phyloP scores from a whole-genome alignment of 2,888 invertebrate genomes.

The Orchestes rusci region DNA sequence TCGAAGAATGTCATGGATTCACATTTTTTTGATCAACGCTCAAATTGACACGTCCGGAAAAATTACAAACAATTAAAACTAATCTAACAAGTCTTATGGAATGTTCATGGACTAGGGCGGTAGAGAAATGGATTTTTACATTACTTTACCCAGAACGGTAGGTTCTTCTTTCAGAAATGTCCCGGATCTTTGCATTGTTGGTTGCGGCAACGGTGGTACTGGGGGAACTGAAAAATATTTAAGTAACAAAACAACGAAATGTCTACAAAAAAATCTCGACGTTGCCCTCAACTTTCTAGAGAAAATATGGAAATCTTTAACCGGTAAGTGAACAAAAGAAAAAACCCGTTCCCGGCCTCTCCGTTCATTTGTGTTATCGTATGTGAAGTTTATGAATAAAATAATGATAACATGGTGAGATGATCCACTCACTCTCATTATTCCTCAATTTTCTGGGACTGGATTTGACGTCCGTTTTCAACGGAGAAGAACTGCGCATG shows the following conservation, averaged over 20 bases:
- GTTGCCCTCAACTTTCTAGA: no score
- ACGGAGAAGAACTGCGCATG: slow-evolving; percentile 26
- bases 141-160: slow-evolving; percentile 50
- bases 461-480: slow-evolving; percentile 12
- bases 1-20: no score
- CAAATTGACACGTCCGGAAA: no score
- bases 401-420: no score
- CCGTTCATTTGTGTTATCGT: no score
- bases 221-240: slow-evolving; percentile 4
- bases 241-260: not conserved
- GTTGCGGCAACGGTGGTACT: slow-evolving; percentile 21
- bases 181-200: slow-evolving; percentile 55
- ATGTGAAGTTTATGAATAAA: no score
- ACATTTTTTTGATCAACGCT: no score
- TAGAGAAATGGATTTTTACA: slow-evolving; percentile 17
- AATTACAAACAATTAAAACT: no score
- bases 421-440: slow-evolving; percentile 19
- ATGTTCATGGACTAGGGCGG: not conserved
- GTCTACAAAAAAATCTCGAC: no score
- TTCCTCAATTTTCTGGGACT: slow-evolving; percentile 21
- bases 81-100: not conserved
- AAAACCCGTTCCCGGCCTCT: no score
- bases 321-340: no score
- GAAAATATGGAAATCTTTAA: no score
- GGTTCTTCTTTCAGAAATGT: slow-evolving; percentile 73